Evolutionary conservation across 2,797 vertebrate genomes (phyloP).

Genomic region (Acropternis orthonyx): DNA sequence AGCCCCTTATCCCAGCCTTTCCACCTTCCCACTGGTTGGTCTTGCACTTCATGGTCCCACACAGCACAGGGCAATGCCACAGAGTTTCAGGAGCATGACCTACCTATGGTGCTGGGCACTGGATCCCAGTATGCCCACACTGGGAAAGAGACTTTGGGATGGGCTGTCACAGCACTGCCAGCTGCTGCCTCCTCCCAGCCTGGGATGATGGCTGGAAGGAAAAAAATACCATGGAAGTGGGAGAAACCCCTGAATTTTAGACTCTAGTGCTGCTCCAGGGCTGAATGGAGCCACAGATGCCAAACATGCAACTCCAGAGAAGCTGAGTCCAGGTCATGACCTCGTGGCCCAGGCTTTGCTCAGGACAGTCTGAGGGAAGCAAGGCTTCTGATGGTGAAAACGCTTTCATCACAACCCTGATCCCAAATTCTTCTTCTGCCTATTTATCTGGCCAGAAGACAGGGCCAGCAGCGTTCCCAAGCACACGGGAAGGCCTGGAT

Average conservation of each 20-base stretch:
- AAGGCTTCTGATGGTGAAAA: not conserved
- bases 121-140: accelerated
- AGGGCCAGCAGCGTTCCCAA: not conserved
- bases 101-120: accelerated
- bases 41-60: accelerated
- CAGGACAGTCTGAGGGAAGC: not conserved
- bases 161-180: not conserved
- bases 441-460: not conserved
- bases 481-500: not conserved
- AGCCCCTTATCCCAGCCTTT: not conserved
- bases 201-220: not conserved
- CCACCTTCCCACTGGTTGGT: accelerated
- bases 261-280: accelerated
- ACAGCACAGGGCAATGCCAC: accelerated
- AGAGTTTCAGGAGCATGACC: not conserved
- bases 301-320: not conserved
- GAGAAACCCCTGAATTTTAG: not conserved
- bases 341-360: not conserved
- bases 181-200: not conserved
- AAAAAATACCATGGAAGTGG: accelerated
- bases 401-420: not conserved
- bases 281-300: not conserved
- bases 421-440: not conserved
- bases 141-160: not conserved
- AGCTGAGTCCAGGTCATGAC: not conserved